phyloP scores from a whole-genome alignment of 2,797 vertebrate species.

The Pygocentrus nattereri region DNA sequence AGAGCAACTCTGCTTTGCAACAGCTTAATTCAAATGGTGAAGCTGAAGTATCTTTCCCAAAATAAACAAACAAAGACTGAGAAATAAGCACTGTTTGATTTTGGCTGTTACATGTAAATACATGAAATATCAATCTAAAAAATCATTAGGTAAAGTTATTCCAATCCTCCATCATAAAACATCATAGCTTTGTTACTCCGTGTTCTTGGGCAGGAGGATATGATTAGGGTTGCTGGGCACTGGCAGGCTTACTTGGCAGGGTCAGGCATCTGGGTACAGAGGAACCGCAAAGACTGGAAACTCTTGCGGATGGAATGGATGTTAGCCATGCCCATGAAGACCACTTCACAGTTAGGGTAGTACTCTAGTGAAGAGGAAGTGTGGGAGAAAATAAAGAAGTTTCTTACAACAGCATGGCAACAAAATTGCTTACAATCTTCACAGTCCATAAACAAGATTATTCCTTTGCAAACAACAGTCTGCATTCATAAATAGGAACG shows the following conservation, averaged over 20 bases:
- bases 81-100: too few relatives aligned
- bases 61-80: neutral
- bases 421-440: neutral
- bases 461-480: neutral
- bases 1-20: neutral
- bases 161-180: neutral
- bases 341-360: constrained; percentile 99
- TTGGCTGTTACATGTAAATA: neutral
- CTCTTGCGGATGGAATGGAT: constrained; percentile 99
- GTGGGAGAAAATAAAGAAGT: neutral
- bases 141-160: neutral
- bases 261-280: constrained; percentile 98
- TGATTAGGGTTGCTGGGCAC: constrained; percentile 40
- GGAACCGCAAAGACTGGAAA: constrained; percentile 95
- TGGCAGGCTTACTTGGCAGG: constrained; percentile 91
- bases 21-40: neutral
- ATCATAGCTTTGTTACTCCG: neutral
- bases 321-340: constrained; percentile 99
- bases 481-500: neutral
- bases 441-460: neutral
- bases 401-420: neutral
- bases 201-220: neutral
- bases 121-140: neutral
- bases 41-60: neutral
- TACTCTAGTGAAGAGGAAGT: constrained; percentile 82